phyloP scores from a whole-genome alignment of 2,113 vertebrate genomes.

The Peromyscus maniculatus region DNA sequence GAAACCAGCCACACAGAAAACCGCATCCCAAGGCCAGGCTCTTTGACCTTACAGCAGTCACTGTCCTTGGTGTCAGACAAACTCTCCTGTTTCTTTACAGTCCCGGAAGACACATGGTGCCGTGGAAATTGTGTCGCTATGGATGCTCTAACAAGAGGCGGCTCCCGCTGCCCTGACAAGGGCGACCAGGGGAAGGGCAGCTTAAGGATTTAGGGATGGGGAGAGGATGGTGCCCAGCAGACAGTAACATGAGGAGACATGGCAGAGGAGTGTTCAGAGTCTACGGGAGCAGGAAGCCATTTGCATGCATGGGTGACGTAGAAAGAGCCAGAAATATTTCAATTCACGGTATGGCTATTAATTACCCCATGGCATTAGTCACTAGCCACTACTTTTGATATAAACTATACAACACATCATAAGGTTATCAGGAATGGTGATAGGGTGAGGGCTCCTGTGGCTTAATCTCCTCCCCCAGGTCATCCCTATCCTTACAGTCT shows the following conservation, averaged over 20 bases:
- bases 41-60: not conserved
- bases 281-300: not conserved
- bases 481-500: not conserved
- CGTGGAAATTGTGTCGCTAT: fast-evolving
- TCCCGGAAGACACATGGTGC: not conserved
- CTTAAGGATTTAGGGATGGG: not conserved
- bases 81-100: not conserved
- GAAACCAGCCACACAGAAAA: not conserved
- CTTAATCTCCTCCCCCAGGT: not conserved
- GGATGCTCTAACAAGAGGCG: fast-evolving
- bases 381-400: not conserved
- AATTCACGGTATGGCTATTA: not conserved
- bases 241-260: not conserved
- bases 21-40: too few relatives aligned
- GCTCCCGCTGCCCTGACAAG: too few relatives aligned
- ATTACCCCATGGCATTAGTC: not conserved
- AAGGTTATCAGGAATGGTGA: not conserved
- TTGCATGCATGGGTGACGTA: not conserved
- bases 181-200: too few relatives aligned
- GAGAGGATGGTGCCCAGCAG: not conserved
- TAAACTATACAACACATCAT: not conserved
- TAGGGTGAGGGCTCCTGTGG: not conserved
- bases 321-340: not conserved
- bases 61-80: not conserved
- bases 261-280: not conserved